Evolutionary conservation across 2,888 invertebrate species (phyloP).

Genomic region (Biston betularia): DNA sequence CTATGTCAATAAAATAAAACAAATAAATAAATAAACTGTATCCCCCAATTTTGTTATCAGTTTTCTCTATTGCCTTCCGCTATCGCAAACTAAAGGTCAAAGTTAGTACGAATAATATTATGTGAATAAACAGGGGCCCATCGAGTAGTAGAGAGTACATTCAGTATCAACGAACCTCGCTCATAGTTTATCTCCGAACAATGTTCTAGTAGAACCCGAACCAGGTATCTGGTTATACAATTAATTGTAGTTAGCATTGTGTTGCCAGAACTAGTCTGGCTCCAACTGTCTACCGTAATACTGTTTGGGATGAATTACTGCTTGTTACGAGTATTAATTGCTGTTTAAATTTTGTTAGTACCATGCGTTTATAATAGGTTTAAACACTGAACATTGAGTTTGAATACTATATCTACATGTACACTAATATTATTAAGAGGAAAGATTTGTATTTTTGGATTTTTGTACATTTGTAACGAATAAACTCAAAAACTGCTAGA

Average conservation of each 20-base stretch:
- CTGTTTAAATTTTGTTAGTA: slow-evolving; percentile 13
- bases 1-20: too few relatives aligned
- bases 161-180: neutral
- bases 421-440: too few relatives aligned
- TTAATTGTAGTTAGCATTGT: slow-evolving; percentile 32
- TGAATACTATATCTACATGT: too few relatives aligned
- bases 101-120: too few relatives aligned
- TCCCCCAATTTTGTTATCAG: too few relatives aligned
- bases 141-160: neutral
- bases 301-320: slow-evolving; percentile 26
- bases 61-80: too few relatives aligned
- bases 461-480: too few relatives aligned
- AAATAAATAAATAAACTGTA: too few relatives aligned
- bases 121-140: too few relatives aligned
- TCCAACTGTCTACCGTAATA: slow-evolving; percentile 17
- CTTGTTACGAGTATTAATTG: slow-evolving; percentile 22
- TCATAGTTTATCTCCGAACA: neutral
- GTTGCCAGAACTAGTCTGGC: slow-evolving; percentile 19
- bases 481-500: too few relatives aligned
- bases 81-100: too few relatives aligned
- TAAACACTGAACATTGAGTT: neutral
- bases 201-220: slow-evolving; percentile 4
- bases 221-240: slow-evolving; percentile 23
- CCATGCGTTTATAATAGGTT: neutral
- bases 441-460: too few relatives aligned